These are phyloP conservation scores for Acrobasis consociella DNA, from an alignment of 2,888 invertebrate genomes.

Conservation along the genomic window DNA sequence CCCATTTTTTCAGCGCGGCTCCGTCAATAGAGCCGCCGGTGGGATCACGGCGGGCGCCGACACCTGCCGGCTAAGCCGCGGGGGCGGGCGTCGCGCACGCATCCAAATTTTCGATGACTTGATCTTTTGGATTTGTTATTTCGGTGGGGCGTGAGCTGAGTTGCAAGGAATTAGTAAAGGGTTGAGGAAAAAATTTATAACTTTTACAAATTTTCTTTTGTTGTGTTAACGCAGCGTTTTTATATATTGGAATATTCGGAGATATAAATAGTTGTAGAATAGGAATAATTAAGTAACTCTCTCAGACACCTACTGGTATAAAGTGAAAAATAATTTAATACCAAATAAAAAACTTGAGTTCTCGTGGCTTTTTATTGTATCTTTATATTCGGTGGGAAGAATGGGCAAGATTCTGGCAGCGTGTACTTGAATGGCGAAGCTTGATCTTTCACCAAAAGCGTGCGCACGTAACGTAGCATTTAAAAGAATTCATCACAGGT, in stretches of 20 bases:
- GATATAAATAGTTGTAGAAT: too few species aligned
- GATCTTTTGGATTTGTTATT: constrained; percentile 41
- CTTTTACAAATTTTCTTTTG: not conserved
- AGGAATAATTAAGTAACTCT: too few species aligned
- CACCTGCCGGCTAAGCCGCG: constrained; percentile 50
- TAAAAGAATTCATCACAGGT: not conserved
- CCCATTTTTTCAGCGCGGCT: constrained; percentile 54
- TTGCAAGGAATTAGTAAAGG: not conserved
- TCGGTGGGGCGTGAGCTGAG: constrained; percentile 3
- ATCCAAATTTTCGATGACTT: constrained; percentile 64
- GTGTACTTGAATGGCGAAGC: too few species aligned
- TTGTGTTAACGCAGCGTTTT: not conserved
- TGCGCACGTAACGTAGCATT: too few species aligned
- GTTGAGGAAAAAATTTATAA: not conserved
- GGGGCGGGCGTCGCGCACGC: constrained; percentile 58
- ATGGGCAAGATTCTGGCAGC: too few species aligned
- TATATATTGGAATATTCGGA: too few species aligned
- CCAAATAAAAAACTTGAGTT: too few species aligned
- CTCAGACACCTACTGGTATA: too few species aligned
- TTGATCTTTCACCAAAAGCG: too few species aligned
- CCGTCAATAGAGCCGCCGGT: constrained; percentile 48
- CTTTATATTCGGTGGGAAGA: too few species aligned
- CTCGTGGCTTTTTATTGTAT: too few species aligned
- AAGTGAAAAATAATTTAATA: too few species aligned
- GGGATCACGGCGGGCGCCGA: constrained; percentile 37